Evolutionary conservation across 2,888 invertebrate genomes (phyloP).

Genomic region (Tolmerus cingulatus): DNA sequence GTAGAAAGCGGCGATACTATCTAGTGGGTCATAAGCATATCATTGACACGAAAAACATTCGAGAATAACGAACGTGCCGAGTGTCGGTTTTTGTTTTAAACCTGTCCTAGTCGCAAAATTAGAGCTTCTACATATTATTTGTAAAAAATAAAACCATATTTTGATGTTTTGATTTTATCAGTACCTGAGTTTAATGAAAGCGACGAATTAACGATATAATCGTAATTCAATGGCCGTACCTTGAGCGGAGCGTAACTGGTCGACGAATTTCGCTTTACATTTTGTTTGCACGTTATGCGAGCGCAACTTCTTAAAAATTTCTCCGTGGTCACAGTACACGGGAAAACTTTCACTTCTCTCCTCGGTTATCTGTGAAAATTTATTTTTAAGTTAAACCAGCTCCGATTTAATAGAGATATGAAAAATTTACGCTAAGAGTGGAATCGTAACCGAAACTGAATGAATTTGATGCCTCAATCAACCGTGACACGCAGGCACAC

Average conservation of each 20-base stretch:
- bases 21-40: constrained; percentile 8
- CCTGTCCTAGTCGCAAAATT: not conserved
- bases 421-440: not conserved
- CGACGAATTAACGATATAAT: not conserved
- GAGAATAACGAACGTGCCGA: not conserved
- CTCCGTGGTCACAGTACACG: not conserved
- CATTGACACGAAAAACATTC: constrained; percentile 10
- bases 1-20: constrained; percentile 6
- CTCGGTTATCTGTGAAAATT: constrained; percentile 5
- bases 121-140: not conserved
- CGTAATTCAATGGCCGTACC: not conserved
- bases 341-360: constrained; percentile 24
- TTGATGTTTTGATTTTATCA: not conserved
- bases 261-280: not conserved
- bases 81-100: not conserved
- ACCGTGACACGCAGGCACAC: not conserved
- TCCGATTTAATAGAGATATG: not conserved
- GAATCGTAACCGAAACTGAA: not conserved
- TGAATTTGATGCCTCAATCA: not conserved
- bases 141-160: not conserved
- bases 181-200: not conserved
- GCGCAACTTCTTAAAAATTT: not conserved
- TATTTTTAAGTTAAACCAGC: not conserved
- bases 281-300: not conserved
- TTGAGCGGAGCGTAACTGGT: not conserved